A percentile compares a stretch with the other conserved stretches of the same genome.
These are phyloP conservation scores for Rhipidura dahli DNA, from an alignment of 2,113 vertebrate species.

Conservation along the genomic window DNA sequence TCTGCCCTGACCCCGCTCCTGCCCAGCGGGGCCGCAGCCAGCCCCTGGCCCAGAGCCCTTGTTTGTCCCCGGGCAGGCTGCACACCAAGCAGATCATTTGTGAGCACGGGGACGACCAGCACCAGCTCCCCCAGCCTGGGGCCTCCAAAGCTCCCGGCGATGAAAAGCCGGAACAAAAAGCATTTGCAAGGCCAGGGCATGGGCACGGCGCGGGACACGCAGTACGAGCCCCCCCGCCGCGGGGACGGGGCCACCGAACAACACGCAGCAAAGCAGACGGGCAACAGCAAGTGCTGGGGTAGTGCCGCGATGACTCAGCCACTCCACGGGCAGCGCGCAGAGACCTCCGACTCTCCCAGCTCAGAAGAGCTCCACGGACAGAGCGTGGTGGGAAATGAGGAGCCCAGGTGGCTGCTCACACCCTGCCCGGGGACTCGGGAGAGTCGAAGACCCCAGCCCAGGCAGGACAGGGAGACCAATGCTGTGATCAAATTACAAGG, in stretches of 20 bases:
- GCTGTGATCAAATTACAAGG: background rate
- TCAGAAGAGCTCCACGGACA: background rate
- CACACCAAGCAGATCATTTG: slow-evolving; percentile 11
- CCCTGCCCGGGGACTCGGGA: fast-evolving
- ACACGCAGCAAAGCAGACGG: background rate
- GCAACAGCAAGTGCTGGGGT: background rate
- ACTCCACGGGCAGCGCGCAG: fast-evolving
- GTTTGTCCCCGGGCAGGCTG: background rate
- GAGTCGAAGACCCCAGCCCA: background rate
- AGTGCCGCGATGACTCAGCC: background rate
- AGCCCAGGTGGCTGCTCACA: fast-evolving
- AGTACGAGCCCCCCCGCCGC: background rate
- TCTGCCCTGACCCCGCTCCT: background rate
- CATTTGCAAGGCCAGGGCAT: background rate
- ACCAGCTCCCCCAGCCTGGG: background rate
- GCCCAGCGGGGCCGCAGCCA: background rate
- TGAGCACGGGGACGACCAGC: background rate
- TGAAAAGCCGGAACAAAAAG: background rate
- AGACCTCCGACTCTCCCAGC: background rate
- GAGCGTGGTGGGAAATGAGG: fast-evolving
- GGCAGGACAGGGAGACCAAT: fast-evolving
- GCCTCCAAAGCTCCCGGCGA: background rate
- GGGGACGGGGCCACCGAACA: background rate
- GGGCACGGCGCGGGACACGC: background rate
- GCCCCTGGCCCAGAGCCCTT: background rate